Evolutionary conservation across 2,888 invertebrate genomes (phyloP), one percentile per base, ranked within the genome.

Genomic region (Eucera pruinosa): DNA sequence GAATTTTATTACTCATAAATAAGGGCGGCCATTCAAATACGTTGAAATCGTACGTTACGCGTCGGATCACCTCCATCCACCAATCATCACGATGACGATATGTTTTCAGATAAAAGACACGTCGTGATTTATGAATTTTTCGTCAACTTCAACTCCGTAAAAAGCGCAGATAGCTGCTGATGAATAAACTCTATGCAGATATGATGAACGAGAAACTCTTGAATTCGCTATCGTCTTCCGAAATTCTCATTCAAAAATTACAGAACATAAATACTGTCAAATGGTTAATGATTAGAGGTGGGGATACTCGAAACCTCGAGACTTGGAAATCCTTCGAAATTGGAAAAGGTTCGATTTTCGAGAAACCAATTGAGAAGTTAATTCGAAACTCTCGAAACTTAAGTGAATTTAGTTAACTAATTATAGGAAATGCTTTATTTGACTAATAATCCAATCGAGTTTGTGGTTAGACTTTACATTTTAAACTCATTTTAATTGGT

Each of bases 41-140:
- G 33, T 55, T 25, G n/a, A 41, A 41, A 48, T 61, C 72, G 72
- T 55, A 48, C 25, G 41, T 70, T 33, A 18, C n/a, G 48, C 41
- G 50, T 57, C 41, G 47, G 48, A 23, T n/a, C 36, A 30, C 60
- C 18, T 25, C 25, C 30, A 33, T 50, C 43, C 70, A 45, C 71
- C 71, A 36, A 60, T 72, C 55, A 55, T 55, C 39, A 62, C 39
- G 18, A 41, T 58, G 25, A 41, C 48, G 72, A 55, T 57, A 15
- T 23, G 69, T 52, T 72, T 62, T 45, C 25, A 20, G 27, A 27
- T 27, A 25, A 55, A 43, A 61, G 33, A 20, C 47, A 11, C 45
- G 3, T 41, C 15, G 43, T 74, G 73, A 74, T 74, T 74, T 73
- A 74, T 72, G 73, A 57, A 72, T 74, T 74, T n/a, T 62, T 72